Evolutionary conservation across 2,888 invertebrate species (phyloP).

Genomic region (Platycnemis pennipes): DNA sequence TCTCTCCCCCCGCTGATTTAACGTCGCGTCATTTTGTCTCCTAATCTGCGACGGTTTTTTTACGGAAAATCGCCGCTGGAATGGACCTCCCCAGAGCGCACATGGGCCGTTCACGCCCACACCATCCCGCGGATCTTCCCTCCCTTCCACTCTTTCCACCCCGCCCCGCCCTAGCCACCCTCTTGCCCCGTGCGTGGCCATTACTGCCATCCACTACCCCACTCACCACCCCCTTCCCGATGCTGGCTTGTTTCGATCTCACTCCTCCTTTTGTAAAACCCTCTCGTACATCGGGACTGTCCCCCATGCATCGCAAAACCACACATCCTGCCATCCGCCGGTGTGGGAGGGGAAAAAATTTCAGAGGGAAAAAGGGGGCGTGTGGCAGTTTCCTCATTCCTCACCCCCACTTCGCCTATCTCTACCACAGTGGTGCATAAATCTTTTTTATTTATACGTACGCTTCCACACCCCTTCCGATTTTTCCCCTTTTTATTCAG

Average conservation of each 20-base stretch:
- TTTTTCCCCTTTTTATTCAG: background rate
- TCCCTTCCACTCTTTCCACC: background rate
- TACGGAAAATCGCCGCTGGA: conserved; percentile 32
- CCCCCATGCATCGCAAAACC: no score
- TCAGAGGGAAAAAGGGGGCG: background rate
- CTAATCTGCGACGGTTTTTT: conserved; percentile 63
- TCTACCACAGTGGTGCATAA: background rate
- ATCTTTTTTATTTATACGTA: background rate
- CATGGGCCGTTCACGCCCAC: conserved; percentile 33
- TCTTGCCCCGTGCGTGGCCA: no score
- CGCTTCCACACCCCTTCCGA: background rate
- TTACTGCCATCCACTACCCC: background rate
- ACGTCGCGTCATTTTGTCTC: conserved; percentile 65
- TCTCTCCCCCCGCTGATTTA: conserved; percentile 48
- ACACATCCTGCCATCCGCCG: background rate
- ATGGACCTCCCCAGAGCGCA: background rate
- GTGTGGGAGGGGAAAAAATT: background rate
- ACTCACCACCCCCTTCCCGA: background rate
- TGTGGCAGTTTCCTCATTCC: background rate
- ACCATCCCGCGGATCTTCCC: background rate
- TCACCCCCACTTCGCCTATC: background rate
- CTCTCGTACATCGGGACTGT: no score
- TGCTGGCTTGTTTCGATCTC: background rate
- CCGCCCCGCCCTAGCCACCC: background rate
- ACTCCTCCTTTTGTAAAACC: background rate